These are phyloP conservation scores for Apaloderma vittatum DNA, from an alignment of 2,113 vertebrate genomes.

Conservation along the genomic window DNA sequence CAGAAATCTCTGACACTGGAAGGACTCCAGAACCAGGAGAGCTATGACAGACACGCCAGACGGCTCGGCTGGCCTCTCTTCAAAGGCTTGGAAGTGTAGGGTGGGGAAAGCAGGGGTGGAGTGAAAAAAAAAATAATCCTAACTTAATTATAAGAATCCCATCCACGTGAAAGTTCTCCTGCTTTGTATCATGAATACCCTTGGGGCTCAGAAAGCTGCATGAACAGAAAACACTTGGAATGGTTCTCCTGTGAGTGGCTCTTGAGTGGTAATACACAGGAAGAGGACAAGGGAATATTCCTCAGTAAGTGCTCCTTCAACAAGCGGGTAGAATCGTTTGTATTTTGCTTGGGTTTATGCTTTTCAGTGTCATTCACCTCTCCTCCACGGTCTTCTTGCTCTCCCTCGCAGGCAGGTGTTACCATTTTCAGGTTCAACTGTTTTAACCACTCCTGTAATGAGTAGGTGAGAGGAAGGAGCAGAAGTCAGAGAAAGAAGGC, in stretches of 20 bases:
- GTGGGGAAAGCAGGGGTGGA: conserved; percentile 27
- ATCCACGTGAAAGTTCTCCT: conserved; percentile 12
- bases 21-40: background rate
- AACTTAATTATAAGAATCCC: conserved; percentile 47
- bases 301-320: background rate
- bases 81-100: conserved; percentile 15
- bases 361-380: background rate
- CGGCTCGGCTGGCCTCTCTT: conserved; percentile 1
- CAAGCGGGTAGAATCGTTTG: background rate
- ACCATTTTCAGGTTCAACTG: background rate
- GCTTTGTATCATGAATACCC: background rate
- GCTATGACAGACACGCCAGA: background rate
- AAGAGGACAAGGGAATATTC: background rate
- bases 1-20: background rate
- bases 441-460: background rate
- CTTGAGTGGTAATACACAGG: background rate
- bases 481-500: background rate
- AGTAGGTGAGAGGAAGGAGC: background rate
- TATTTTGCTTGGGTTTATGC: background rate
- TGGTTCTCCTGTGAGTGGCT: background rate
- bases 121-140: conserved; percentile 23
- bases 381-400: background rate
- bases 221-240: background rate
- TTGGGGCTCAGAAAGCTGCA: conserved; percentile 39
- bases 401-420: fast-evolving